phyloP scores from a whole-genome alignment of 2,797 vertebrate species.

The Melanotaenia parkinsoni region DNA sequence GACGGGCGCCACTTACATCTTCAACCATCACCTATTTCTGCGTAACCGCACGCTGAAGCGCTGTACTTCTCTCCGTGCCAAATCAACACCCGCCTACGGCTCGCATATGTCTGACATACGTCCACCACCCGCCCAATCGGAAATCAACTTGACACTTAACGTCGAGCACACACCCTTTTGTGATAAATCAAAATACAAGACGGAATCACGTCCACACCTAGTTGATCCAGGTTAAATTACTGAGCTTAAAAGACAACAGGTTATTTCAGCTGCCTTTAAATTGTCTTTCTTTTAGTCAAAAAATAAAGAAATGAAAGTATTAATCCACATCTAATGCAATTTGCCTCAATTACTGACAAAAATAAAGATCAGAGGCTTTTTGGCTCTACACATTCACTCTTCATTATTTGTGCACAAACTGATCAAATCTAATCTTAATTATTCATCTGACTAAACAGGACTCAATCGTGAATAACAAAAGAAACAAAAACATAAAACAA shows the following conservation, averaged over 20 bases:
- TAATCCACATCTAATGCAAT: neutral
- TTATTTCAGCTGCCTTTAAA: neutral
- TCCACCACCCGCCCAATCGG: conserved; percentile 70
- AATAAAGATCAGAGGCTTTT: neutral
- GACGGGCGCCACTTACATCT: conserved; percentile 66
- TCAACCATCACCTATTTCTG: conserved; percentile 60
- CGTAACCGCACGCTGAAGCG: conserved; percentile 60
- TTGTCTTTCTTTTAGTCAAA: neutral
- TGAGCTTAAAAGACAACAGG: conserved; percentile 4
- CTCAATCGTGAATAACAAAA: neutral
- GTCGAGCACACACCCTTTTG: conserved; percentile 29
- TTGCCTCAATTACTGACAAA: neutral
- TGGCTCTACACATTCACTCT: neutral
- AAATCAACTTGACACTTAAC: conserved; percentile 63
- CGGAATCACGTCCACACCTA: conserved; percentile 37
- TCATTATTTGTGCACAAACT: conserved; percentile 6
- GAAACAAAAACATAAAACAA: no score
- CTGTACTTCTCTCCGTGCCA: conserved; percentile 62
- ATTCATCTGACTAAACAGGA: neutral
- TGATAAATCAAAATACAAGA: conserved; percentile 32
- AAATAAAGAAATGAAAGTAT: neutral
- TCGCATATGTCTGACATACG: conserved; percentile 80
- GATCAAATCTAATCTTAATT: neutral
- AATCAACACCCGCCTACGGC: conserved; percentile 79
- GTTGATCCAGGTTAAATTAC: conserved; percentile 28